Evolutionary conservation across 2,113 vertebrate species (phyloP).

Genomic region (Speoplatyrhinus poulsoni): DNA sequence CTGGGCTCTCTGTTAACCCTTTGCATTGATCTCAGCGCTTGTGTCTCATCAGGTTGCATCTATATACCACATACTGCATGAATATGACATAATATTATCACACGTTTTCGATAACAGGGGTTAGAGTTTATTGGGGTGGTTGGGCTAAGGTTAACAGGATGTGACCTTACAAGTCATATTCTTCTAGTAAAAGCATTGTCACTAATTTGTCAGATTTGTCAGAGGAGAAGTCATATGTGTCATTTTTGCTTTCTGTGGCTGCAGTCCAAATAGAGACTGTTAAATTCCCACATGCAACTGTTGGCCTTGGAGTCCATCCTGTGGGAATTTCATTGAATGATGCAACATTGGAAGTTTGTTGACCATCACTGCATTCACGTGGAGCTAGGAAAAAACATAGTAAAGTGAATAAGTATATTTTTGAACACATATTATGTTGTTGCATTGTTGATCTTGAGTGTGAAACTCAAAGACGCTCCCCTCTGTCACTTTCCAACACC

Average conservation of each 20-base stretch:
- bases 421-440: constrained; percentile 16
- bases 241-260: constrained; percentile 15
- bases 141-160: constrained; percentile 23
- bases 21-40: too few species aligned
- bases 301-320: background rate
- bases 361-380: background rate
- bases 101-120: constrained; percentile 7
- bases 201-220: constrained; percentile 26
- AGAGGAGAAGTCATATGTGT: too few species aligned
- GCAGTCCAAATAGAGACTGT: background rate
- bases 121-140: background rate
- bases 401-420: constrained; percentile 4
- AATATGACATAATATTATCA: background rate
- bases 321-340: background rate
- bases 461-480: too few species aligned
- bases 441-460: too few species aligned
- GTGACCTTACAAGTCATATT: constrained; percentile 8
- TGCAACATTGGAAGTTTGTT: constrained; percentile 48
- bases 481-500: too few species aligned
- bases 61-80: background rate
- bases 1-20: too few species aligned
- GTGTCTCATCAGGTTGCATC: too few species aligned
- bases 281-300: constrained; percentile 45
- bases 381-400: constrained; percentile 17
- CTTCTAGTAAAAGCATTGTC: constrained; percentile 6